Evolutionary conservation across 23 tunicate species (phyloP).

Genomic region (Halocynthia aurantium): DNA sequence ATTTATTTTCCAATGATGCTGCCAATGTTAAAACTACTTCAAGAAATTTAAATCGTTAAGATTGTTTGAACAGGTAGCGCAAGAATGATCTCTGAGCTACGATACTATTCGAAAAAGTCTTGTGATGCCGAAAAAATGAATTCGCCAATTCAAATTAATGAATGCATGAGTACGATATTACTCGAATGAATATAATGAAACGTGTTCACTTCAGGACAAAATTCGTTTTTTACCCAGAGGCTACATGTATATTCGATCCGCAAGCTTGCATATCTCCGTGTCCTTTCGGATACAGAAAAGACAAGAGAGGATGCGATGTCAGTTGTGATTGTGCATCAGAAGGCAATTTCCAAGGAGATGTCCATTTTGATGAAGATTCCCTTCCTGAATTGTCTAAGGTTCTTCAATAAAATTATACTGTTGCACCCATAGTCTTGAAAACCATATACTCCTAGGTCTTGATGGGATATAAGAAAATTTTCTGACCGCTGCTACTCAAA

Average conservation of each 20-base stretch:
- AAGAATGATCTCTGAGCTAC: neutral
- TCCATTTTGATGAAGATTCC: neutral
- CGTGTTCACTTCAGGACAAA: neutral
- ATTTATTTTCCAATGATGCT: no score
- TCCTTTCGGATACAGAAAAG: conserved; percentile 1
- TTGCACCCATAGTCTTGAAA: no score
- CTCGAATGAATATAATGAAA: neutral
- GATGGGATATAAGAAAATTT: neutral
- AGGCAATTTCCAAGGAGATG: conserved; percentile 4
- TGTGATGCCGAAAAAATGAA: conserved; percentile 3
- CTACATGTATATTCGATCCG: neutral
- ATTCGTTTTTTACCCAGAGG: neutral
- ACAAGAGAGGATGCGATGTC: conserved; percentile 6
- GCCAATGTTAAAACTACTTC: no score
- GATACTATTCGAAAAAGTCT: neutral
- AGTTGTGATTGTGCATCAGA: conserved; percentile 5
- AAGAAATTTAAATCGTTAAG: no score
- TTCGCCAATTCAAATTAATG: conserved; percentile 1
- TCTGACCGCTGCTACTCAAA: neutral
- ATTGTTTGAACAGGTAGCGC: no score
- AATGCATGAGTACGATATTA: neutral
- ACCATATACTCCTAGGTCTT: neutral
- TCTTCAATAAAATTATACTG: neutral
- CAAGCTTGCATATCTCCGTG: neutral
- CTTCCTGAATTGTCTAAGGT: neutral